A percentile compares a stretch with the other conserved stretches of the same genome.
Evolutionary conservation across 1,140 invertebrate genomes (phyloP).

Genomic region (Danaus plexippus): DNA sequence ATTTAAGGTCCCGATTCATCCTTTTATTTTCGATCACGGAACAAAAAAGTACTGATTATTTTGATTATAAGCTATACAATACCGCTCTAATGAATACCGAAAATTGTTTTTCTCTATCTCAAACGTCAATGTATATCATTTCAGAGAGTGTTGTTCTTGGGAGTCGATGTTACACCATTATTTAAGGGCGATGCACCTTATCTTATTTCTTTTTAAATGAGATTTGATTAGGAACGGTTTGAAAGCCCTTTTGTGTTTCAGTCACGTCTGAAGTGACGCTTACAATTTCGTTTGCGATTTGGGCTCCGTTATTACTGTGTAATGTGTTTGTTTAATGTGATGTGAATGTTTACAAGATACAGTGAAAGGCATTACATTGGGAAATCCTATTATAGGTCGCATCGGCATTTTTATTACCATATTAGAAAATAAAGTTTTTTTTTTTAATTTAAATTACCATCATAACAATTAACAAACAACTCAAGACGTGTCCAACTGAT

Average conservation of each 20-base stretch:
- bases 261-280: slow-evolving; percentile 28
- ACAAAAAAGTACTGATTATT: not conserved
- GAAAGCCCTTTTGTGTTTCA: slow-evolving; percentile 25
- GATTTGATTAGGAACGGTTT: slow-evolving; percentile 28
- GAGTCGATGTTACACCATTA: not conserved
- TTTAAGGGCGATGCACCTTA: slow-evolving; percentile 13
- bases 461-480: too few relatives aligned
- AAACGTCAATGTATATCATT: too few relatives aligned
- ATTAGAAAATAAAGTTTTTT: not conserved
- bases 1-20: slow-evolving; percentile 7
- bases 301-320: slow-evolving; percentile 18
- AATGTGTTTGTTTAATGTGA: slow-evolving; percentile 12
- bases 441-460: too few relatives aligned
- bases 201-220: slow-evolving; percentile 23
- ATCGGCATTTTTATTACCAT: not conserved
- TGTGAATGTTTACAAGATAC: too few relatives aligned
- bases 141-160: too few relatives aligned
- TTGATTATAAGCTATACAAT: too few relatives aligned
- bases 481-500: too few relatives aligned
- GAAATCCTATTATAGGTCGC: not conserved
- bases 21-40: not conserved
- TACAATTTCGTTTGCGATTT: slow-evolving; percentile 13
- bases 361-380: slow-evolving; percentile 1
- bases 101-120: too few relatives aligned
- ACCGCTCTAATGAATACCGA: too few relatives aligned